phyloP scores from a whole-genome alignment of 1,140 invertebrate genomes.

The Venturia canescens region DNA sequence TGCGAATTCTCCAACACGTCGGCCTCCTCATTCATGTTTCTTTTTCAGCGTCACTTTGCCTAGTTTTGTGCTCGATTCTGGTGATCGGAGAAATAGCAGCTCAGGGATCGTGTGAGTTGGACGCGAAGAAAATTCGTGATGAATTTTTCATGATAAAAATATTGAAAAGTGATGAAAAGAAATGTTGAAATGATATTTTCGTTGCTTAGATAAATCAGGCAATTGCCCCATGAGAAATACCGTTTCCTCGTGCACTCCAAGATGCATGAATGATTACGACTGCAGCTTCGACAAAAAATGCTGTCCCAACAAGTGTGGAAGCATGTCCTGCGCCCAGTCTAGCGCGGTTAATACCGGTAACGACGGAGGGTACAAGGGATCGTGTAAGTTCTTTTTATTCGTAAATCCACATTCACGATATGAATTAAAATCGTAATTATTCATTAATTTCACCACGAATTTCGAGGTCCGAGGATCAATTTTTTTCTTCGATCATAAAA shows the following conservation, averaged over 20 bases:
- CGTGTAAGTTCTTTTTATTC: constrained; percentile 47
- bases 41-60: constrained; percentile 33
- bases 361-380: constrained; percentile 65
- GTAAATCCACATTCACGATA: neutral
- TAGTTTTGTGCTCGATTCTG: constrained; percentile 1
- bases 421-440: too few relatives aligned
- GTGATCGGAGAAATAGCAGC: constrained; percentile 28
- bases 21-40: neutral
- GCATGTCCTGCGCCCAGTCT: constrained; percentile 79
- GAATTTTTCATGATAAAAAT: constrained; percentile 7
- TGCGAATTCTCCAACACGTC: neutral
- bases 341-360: constrained; percentile 72
- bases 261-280: constrained; percentile 81
- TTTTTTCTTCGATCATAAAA: too few relatives aligned
- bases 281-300: constrained; percentile 81
- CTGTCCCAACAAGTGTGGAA: constrained; percentile 83
- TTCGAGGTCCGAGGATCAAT: too few relatives aligned
- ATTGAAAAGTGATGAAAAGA: constrained; percentile 12
- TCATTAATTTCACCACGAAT: too few relatives aligned
- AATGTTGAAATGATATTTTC: neutral
- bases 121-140: neutral
- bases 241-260: constrained; percentile 81
- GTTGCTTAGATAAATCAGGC: constrained; percentile 65
- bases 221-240: constrained; percentile 81
- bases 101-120: constrained; percentile 45